A percentile compares a stretch with the other conserved stretches of the same genome.
phyloP scores from a whole-genome alignment of 2,797 vertebrate species.

The Monodelphis domestica region DNA sequence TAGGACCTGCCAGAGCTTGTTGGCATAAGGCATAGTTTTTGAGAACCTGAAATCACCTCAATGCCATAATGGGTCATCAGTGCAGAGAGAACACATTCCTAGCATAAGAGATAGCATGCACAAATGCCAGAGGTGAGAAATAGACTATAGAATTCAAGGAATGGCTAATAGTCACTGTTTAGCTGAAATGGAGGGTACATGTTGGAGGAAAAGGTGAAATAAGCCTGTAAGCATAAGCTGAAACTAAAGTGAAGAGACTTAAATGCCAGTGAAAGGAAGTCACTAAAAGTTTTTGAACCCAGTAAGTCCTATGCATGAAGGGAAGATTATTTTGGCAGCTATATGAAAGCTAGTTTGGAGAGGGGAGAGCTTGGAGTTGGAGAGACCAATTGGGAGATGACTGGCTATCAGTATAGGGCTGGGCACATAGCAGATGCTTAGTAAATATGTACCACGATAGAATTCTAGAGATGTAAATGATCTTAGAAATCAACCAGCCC shows the following conservation, averaged over 20 bases:
- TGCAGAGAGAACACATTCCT: not conserved
- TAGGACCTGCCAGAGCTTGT: not conserved
- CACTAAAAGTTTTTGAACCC: not conserved
- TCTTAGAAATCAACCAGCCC: not conserved
- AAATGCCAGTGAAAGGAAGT: not conserved
- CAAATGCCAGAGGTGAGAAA: not conserved
- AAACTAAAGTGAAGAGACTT: not conserved
- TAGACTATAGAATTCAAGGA: not conserved
- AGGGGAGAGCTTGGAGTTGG: not conserved
- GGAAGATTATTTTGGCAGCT: not conserved
- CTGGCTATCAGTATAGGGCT: not conserved
- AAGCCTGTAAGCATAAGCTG: not conserved
- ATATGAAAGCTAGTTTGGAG: not conserved
- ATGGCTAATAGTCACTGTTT: not conserved
- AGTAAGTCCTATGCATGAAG: not conserved
- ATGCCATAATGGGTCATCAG: not conserved
- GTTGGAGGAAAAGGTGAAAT: not conserved
- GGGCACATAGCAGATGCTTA: not conserved
- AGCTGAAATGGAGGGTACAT: not conserved
- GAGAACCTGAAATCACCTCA: not conserved
- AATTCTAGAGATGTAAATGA: not conserved
- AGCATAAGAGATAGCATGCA: not conserved
- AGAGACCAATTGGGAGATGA: not conserved
- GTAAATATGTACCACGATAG: not conserved
- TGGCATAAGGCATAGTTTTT: not conserved